Base-by-base conservation (phyloP, 2,113 vertebrate species). In the Callospermophilus lateralis region DNA sequence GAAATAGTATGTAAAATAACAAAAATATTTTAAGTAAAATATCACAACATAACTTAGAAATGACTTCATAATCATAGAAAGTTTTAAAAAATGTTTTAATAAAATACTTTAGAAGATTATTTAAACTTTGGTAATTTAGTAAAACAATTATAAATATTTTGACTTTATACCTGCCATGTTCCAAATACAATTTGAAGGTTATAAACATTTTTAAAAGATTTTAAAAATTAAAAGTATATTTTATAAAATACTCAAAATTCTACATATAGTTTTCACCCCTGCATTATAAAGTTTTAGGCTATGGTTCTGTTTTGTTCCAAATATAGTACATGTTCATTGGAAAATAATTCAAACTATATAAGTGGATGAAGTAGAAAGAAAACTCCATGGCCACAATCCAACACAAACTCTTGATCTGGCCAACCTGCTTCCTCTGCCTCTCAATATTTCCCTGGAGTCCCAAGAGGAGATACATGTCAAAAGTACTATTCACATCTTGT, bases 161-260 rank as follows among this genome's bases (percentile, higher is more conserved):
- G 3, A 37, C 17, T 73, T 81, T 53, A 67, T 58, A 80, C 6
- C 32, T 76, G 26, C 12, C 61, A 95, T 32, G 6, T 48, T 70
- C 63, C 70, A 81, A 39, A 37, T 37, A 70, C n/a, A 17, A 90
- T 45, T 72, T 88, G 34, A 89, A 15, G 15, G 26, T 20, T 26
- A 92, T 77, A 42, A 55, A 19, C 51, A 86, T 91, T 88, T 95
- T 84, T n/a, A 89, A 93, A 95, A 93, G 51, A 84, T 19, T 48
- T 76, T 92, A 93, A 96, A 95, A 67, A 77, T 51, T 37, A 61
- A 81, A 81, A 30, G 6, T 68, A 3, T 86, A 39, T 85, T 86
- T 93, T 39, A 93, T 51, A 91, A 93, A 96, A 89, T 17, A 58
- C 68, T 2, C 28, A 78, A 84, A 93, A 88, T 78, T 6, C 20